These are phyloP conservation scores for Ornithorhynchus anatinus DNA, from an alignment of 2,113 vertebrate species.

Conservation along the genomic window DNA sequence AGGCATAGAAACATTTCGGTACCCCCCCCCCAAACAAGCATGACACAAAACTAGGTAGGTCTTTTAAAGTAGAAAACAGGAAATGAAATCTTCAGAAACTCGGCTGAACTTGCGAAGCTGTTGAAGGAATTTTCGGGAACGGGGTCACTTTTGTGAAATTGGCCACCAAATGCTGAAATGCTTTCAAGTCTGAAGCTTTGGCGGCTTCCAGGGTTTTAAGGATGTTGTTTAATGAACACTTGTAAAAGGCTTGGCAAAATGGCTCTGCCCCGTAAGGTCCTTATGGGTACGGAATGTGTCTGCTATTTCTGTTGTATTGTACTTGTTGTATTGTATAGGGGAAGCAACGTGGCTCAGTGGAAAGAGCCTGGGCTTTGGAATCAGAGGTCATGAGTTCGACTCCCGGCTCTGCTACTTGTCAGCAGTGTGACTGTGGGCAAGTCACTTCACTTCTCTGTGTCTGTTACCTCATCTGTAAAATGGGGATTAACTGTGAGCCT, in stretches of 20 bases:
- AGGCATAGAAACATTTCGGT: neutral
- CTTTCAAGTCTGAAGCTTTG: constrained; percentile 6
- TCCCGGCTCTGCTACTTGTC: too few species aligned
- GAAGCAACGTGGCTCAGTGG: too few species aligned
- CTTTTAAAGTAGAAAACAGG: neutral
- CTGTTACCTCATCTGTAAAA: too few species aligned
- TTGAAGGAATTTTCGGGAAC: neutral
- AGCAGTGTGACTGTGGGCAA: too few species aligned
- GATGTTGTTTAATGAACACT: neutral
- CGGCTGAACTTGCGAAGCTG: neutral
- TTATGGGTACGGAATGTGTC: too few species aligned
- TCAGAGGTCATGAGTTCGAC: too few species aligned
- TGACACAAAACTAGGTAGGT: neutral
- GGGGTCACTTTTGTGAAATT: neutral
- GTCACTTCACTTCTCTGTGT: too few species aligned
- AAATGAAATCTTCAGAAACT: neutral
- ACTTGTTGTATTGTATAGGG: too few species aligned
- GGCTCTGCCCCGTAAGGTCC: too few species aligned
- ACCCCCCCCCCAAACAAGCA: neutral
- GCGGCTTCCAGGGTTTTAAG: constrained; percentile 8
- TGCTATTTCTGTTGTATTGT: too few species aligned
- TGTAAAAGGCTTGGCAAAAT: constrained; percentile 1
- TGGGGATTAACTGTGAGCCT: too few species aligned
- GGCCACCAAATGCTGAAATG: neutral
- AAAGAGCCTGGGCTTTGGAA: too few species aligned